Percentiles rank a stretch among this genome's conserved stretches.
Evolutionary conservation across 1,140 invertebrate species (phyloP).

Genomic region (Papilio glaucus): DNA sequence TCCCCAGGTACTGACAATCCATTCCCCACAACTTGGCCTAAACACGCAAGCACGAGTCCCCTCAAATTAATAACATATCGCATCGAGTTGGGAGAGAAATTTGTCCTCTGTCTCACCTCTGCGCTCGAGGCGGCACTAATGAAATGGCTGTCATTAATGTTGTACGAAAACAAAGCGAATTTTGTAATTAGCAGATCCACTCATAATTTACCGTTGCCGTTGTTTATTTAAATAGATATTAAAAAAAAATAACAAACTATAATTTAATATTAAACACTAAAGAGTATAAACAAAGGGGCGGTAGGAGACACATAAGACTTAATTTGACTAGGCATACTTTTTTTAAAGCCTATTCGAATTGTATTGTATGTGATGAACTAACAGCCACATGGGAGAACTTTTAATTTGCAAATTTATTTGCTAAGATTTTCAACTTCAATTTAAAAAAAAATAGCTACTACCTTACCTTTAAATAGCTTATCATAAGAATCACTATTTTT

Average conservation of each 20-base stretch:
- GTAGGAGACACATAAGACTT: no score
- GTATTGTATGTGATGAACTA: no score
- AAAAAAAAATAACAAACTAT: background rate
- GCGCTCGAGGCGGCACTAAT: background rate
- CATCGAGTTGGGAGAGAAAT: background rate
- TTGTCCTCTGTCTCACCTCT: slow-evolving; percentile 7
- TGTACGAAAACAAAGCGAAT: slow-evolving; percentile 8
- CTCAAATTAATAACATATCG: slow-evolving; percentile 13
- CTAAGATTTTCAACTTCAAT: background rate
- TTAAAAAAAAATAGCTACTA: no score
- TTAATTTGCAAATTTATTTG: background rate
- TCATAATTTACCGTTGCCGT: background rate
- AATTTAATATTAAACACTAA: background rate
- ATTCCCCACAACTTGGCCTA: background rate
- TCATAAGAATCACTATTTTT: no score
- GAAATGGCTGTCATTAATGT: slow-evolving; percentile 2
- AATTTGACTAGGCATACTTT: no score
- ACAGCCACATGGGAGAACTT: no score
- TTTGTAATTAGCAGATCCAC: background rate
- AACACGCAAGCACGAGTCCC: background rate
- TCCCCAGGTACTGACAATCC: background rate
- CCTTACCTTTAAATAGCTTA: no score
- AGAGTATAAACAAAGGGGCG: no score
- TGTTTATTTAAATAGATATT: background rate
- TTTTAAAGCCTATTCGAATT: no score